Base-by-base conservation (phyloP, 2,888 invertebrate species). In the Hanleya hanleyi region DNA sequence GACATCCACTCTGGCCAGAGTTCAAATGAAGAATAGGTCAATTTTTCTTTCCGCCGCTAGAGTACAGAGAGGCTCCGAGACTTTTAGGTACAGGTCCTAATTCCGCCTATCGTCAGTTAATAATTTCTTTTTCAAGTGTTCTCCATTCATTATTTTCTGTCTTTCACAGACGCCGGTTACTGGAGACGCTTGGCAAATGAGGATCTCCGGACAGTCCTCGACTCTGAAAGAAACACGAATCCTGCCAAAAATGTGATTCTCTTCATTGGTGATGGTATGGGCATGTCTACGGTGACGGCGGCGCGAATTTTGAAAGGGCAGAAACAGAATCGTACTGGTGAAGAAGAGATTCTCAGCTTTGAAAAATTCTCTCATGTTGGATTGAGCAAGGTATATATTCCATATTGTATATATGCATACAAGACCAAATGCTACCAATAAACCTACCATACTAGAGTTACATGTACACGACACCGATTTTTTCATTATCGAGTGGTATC, bases 241-340 rank as follows among this genome's bases (percentile, higher is more conserved):
- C 69, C 71, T 12, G 96, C 97, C 0, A 95, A 94, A 89, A 96
- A 96, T 89, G 92, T 96, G 0, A 95, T 96, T 71, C 87, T 96
- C 73, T 96, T 96, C 85, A 91, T 97, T 22, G 96, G 96, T 0
- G 96, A 97, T 86, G 96, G 96, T 0, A 96, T 97, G 96, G 95
- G 96, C 35, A 92, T 96, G 66, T 92, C 96, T 0, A 96, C 96
- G 0, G 90, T 96, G 22, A 94, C 95, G 0, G 95, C 85, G 0
- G 93, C 95, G 0, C 92, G 96, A 77, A 94, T 94, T 0, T 94
- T 94, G 83, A 91, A 94, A 15, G 96, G 95, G 0, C 94, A 94
- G 86, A 77, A 86, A 26, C 87, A 90, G 1, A 88, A 89, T 0
- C 83, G 86, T 4, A 82, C 90, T 0, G 94, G 95, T 0, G 96